A percentile compares a stretch with the other conserved stretches of the same genome.
Evolutionary conservation across 2,113 vertebrate species (phyloP).

Genomic region (Galeopterus variegatus): DNA sequence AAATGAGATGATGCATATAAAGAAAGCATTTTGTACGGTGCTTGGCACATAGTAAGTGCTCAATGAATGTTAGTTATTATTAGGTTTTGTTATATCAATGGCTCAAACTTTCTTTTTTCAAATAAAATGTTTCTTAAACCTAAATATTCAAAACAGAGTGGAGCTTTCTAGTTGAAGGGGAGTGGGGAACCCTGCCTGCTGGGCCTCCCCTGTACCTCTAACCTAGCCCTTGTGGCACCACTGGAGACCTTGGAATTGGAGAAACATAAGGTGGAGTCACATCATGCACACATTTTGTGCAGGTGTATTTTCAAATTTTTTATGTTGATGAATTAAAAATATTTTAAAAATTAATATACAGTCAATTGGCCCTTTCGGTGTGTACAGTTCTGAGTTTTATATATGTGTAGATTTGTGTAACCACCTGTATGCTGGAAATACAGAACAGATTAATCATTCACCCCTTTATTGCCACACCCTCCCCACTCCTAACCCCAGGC

Average conservation of each 20-base stretch:
- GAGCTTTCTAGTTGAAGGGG: background rate
- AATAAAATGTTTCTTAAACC: background rate
- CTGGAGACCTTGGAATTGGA: background rate
- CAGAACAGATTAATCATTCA: background rate
- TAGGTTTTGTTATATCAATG: background rate
- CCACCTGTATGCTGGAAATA: background rate
- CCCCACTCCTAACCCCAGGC: background rate
- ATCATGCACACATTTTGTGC: background rate
- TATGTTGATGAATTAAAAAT: background rate
- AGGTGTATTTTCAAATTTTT: constrained; percentile 9
- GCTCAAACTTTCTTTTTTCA: constrained; percentile 20
- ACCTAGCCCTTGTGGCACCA: background rate
- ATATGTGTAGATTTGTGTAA: background rate
- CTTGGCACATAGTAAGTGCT: background rate
- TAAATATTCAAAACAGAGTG: background rate
- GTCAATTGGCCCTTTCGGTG: background rate
- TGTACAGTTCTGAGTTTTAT: background rate
- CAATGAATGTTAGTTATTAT: background rate
- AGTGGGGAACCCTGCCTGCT: background rate
- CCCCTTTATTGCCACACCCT: background rate
- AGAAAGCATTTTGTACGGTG: background rate
- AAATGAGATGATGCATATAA: background rate
- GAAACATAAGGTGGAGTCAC: background rate
- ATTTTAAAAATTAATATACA: background rate
- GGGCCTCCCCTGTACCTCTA: background rate